Conservation (phyloP, 2,113 vertebrate genomes). For the Ardeotis arabs region DNA sequence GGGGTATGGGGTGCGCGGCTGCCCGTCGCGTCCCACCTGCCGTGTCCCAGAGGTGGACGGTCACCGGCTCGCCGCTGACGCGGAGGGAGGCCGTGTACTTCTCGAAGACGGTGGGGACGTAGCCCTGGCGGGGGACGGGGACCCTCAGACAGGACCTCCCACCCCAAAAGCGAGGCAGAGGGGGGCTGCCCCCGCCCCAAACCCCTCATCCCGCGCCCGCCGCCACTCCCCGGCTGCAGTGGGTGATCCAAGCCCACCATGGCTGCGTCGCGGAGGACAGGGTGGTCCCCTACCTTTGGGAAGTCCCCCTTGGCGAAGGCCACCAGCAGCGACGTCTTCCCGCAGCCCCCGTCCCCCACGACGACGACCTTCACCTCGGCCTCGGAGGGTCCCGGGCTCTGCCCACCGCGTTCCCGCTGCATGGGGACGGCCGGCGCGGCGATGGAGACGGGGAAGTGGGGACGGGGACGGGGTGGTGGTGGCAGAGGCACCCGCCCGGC, state of each 20-base stretch:
- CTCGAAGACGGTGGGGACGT: slow-evolving; percentile 75
- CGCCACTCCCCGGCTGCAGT: background rate
- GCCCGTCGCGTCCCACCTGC: slow-evolving; percentile 54
- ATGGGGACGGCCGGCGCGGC: background rate
- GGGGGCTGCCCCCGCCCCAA: too few species aligned
- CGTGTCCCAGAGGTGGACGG: slow-evolving; percentile 77
- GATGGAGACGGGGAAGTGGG: background rate
- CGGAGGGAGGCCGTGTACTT: slow-evolving; percentile 35
- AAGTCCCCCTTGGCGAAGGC: slow-evolving; percentile 69
- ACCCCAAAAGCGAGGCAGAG: too few species aligned
- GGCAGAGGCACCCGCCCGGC: background rate
- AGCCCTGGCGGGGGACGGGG: slow-evolving; percentile 53
- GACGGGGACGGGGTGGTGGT: background rate
- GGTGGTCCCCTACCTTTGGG: slow-evolving; percentile 52
- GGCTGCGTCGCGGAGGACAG: background rate
- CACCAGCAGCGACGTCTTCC: slow-evolving; percentile 77
- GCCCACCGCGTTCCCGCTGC: background rate
- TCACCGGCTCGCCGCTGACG: slow-evolving; percentile 16
- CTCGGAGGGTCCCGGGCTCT: background rate
- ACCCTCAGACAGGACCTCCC: background rate
- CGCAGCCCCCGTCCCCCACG: slow-evolving; percentile 79
- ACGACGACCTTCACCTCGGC: slow-evolving; percentile 68
- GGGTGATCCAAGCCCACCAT: rapidly evolving
- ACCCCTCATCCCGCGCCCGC: background rate
- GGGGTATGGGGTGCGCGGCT: too few species aligned